phyloP scores from a whole-genome alignment of 2,797 vertebrate species.

The Silurus aristotelis region DNA sequence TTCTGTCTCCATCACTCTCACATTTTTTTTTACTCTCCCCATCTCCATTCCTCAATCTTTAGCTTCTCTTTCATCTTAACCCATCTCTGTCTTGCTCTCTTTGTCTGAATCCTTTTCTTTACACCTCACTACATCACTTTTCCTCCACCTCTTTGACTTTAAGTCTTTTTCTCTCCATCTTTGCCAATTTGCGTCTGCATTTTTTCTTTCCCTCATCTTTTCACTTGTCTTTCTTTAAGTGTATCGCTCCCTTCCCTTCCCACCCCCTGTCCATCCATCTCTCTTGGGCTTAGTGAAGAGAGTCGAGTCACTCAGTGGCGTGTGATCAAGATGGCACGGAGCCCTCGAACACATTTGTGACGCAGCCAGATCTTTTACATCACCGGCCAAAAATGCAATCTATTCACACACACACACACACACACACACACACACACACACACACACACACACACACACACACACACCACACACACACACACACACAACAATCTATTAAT shows the following conservation, averaged over 20 bases:
- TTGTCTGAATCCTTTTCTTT: background rate
- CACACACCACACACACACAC: background rate
- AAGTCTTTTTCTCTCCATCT: background rate
- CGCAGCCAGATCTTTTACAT: conserved; percentile 38
- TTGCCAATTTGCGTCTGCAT: background rate
- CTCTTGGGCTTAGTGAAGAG: background rate
- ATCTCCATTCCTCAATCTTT: too few relatives aligned
- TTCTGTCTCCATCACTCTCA: too few relatives aligned
- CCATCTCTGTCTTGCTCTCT: background rate
- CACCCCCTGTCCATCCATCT: background rate
- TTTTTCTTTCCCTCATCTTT: background rate
- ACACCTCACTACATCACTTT: background rate
- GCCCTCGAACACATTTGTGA: conserved; percentile 29
- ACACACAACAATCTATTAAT: background rate
- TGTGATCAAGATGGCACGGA: conserved; percentile 8
- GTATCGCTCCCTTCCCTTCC: background rate
- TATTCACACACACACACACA: conserved; percentile 32
- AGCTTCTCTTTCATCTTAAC: too few relatives aligned
- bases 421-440: conserved; percentile 11
- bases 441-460: background rate
- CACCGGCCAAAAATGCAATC: conserved; percentile 22
- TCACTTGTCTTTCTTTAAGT: background rate
- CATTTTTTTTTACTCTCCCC: too few relatives aligned
- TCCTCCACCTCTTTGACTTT: background rate
- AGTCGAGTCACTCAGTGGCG: conserved; percentile 17